Percentiles rank a stretch among this genome's conserved stretches.
Evolutionary conservation across 2,113 vertebrate species (phyloP).

Genomic region (Mugil cephalus): DNA sequence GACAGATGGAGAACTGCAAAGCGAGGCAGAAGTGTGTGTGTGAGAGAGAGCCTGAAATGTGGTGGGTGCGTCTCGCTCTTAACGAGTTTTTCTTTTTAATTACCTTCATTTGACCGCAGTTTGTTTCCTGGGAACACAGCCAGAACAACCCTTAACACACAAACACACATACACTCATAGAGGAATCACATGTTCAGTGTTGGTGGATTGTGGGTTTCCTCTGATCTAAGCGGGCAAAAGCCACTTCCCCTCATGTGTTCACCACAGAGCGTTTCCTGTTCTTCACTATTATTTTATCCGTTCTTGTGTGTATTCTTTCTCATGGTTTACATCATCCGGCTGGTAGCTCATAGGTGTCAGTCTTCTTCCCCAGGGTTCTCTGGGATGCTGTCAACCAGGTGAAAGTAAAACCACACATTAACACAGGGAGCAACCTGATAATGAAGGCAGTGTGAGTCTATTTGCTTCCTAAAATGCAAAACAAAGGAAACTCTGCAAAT

Average conservation of each 20-base stretch:
- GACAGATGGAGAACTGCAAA: constrained; percentile 48
- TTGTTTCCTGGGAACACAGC: constrained; percentile 45
- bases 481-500: too few species aligned
- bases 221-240: background rate
- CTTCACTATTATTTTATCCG: background rate
- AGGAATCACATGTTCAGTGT: background rate
- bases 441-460: background rate
- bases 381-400: constrained; percentile 28
- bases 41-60: constrained; percentile 10
- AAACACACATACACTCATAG: background rate
- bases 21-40: background rate
- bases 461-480: background rate
- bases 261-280: too few species aligned
- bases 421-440: background rate
- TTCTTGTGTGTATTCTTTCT: constrained; percentile 27
- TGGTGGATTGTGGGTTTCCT: background rate
- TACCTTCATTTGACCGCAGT: constrained; percentile 55
- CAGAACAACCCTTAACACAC: constrained; percentile 33
- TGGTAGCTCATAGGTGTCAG: background rate
- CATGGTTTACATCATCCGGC: constrained; percentile 18
- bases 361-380: background rate
- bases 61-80: constrained; percentile 37
- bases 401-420: background rate
- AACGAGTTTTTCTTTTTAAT: constrained; percentile 63
- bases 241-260: background rate